These are phyloP conservation scores for Neoscelio sp. DNA, from an alignment of 2,888 invertebrate genomes.

Conservation along the genomic window DNA sequence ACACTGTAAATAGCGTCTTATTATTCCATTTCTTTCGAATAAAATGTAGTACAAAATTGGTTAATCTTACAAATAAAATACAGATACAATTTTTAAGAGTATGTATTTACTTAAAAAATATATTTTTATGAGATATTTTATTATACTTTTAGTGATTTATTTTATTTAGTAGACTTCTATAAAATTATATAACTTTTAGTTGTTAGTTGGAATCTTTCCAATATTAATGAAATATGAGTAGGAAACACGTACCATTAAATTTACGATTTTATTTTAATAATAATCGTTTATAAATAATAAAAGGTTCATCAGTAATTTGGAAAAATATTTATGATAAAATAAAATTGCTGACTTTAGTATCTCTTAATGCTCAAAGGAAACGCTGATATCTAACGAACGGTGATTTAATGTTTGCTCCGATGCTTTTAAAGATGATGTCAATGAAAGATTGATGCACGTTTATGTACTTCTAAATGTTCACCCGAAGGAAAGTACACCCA, in stretches of 20 bases:
- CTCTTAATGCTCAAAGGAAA: conserved; percentile 14
- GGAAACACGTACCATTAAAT: not conserved
- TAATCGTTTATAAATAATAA: conserved; percentile 35
- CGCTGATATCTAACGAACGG: conserved; percentile 30
- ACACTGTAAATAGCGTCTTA: conserved; percentile 27
- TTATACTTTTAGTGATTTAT: too few relatives aligned
- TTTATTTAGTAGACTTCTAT: too few relatives aligned
- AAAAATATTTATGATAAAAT: conserved; percentile 38
- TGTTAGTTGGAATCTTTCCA: not conserved
- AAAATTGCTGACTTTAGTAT: conserved; percentile 11
- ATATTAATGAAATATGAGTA: conserved; percentile 4
- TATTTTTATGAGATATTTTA: too few relatives aligned
- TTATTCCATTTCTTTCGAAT: conserved; percentile 33
- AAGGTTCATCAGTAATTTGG: conserved; percentile 28
- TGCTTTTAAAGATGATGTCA: conserved; percentile 11
- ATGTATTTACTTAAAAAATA: conserved; percentile 2
- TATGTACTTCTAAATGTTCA: conserved; percentile 4
- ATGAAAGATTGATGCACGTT: conserved; percentile 30
- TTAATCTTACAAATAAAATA: conserved; percentile 8
- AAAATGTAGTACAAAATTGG: conserved; percentile 18
- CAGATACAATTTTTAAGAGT: not conserved
- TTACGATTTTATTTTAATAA: not conserved
- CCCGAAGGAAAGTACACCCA: conserved; percentile 14
- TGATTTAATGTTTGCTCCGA: conserved; percentile 30
- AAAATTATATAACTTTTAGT: too few relatives aligned